These are phyloP conservation scores for Sminthurinus aureus DNA, from an alignment of 2,888 invertebrate species.

Conservation along the genomic window DNA sequence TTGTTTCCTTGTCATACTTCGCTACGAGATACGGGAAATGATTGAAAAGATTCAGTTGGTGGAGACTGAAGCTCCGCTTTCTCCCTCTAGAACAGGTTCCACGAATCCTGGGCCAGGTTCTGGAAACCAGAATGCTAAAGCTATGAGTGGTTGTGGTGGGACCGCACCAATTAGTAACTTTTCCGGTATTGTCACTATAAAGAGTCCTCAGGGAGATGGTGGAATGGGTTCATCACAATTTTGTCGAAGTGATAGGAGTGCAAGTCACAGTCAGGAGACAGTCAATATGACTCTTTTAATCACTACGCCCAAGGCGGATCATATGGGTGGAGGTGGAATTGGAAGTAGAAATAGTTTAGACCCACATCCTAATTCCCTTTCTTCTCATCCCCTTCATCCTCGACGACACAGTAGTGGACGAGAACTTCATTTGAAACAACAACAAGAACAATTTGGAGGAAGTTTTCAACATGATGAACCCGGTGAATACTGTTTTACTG, in stretches of 20 bases:
- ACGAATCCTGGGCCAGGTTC: background rate
- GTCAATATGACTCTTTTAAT: constrained; percentile 57
- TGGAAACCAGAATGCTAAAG: background rate
- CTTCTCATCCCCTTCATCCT: background rate
- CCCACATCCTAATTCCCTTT: background rate
- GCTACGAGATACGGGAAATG: constrained; percentile 89
- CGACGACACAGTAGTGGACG: background rate
- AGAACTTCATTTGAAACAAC: background rate
- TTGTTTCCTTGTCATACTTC: constrained; percentile 85
- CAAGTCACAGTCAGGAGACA: constrained; percentile 57
- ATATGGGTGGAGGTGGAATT: background rate
- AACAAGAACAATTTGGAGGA: background rate
- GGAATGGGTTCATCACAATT: constrained; percentile 40
- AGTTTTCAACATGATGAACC: constrained; percentile 20
- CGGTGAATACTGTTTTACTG: background rate
- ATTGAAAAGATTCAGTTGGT: constrained; percentile 74
- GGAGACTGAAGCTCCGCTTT: constrained; percentile 62
- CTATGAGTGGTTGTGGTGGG: background rate
- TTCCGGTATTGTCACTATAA: constrained; percentile 48
- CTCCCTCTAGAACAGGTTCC: constrained; percentile 42
- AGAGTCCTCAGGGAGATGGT: constrained; percentile 46
- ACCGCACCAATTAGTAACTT: background rate
- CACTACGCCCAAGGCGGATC: constrained; percentile 34
- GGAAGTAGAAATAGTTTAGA: background rate
- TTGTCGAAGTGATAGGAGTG: constrained; percentile 47